A percentile compares a stretch with the other conserved stretches of the same genome.
Conservation (phyloP, 2,888 invertebrate genomes). For the Apodemia hepburni region DNA sequence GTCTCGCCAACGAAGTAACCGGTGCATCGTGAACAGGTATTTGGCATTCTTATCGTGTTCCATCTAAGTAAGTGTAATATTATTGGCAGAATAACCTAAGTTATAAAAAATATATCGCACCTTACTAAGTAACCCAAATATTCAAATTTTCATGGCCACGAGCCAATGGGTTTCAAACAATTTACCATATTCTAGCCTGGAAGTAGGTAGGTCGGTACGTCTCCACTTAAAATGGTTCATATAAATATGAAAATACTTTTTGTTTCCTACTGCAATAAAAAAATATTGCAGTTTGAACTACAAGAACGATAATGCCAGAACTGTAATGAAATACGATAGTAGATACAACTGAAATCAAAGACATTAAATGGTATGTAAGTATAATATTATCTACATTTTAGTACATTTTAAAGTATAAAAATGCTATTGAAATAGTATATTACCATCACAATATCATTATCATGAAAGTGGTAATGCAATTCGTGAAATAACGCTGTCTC, state of each 20-base stretch:
- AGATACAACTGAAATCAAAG: slow-evolving; percentile 19
- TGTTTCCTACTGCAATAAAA: slow-evolving; percentile 27
- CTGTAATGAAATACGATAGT: slow-evolving; percentile 12
- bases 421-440: not conserved
- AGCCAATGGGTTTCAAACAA: slow-evolving; percentile 23
- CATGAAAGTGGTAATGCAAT: too few relatives aligned
- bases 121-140: slow-evolving; percentile 8
- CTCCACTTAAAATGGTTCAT: slow-evolving; percentile 17
- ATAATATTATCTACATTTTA: not conserved
- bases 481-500: too few relatives aligned
- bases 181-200: slow-evolving; percentile 17
- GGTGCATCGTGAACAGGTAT: too few relatives aligned
- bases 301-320: slow-evolving; percentile 19
- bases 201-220: slow-evolving; percentile 14
- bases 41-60: too few relatives aligned
- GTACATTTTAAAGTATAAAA: not conserved
- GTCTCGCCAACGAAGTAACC: too few relatives aligned
- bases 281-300: slow-evolving; percentile 17
- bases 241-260: slow-evolving; percentile 21
- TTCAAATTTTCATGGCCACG: slow-evolving; percentile 20
- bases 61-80: not conserved
- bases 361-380: not conserved
- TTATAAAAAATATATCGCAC: too few relatives aligned
- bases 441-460: too few relatives aligned
- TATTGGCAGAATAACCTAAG: too few relatives aligned